A percentile compares a stretch with the other conserved stretches of the same genome.
Evolutionary conservation across 2,797 vertebrate genomes (phyloP).

Genomic region (Sebastes oblongus): DNA sequence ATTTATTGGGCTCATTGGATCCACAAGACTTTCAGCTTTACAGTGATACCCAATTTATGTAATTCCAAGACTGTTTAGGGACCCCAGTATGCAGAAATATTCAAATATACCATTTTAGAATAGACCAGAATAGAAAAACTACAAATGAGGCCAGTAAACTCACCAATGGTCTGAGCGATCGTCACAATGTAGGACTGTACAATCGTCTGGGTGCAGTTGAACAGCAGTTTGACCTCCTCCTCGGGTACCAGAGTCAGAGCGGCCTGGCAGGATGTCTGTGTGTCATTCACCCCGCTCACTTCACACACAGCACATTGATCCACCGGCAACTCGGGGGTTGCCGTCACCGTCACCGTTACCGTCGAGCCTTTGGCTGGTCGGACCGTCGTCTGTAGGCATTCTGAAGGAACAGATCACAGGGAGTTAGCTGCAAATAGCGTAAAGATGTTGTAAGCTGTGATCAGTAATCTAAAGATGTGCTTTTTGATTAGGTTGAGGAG

Average conservation of each 20-base stretch:
- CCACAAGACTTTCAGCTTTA: no score
- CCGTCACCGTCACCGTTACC: constrained; percentile 17
- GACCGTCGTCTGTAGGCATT: constrained; percentile 41
- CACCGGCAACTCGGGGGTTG: constrained; percentile 32
- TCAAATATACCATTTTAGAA: no score
- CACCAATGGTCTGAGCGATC: constrained; percentile 58
- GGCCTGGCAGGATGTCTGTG: constrained; percentile 31
- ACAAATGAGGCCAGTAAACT: constrained; percentile 29
- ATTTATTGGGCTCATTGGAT: no score
- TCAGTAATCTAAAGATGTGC: not conserved
- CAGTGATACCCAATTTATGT: no score
- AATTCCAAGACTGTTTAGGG: no score
- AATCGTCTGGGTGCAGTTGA: constrained; percentile 62
- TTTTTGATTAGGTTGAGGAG: not conserved
- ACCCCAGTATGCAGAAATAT: no score
- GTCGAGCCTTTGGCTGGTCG: constrained; percentile 43
- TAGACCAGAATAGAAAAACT: not conserved
- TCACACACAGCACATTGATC: constrained; percentile 65
- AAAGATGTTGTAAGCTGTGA: not conserved
- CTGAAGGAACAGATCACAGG: constrained; percentile 48
- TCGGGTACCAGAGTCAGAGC: constrained; percentile 57
- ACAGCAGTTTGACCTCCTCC: constrained; percentile 59
- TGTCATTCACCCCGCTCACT: constrained; percentile 47
- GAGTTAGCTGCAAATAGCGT: not conserved
- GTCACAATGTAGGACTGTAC: constrained; percentile 53